Percentiles rank a stretch among this genome's conserved stretches.
These are phyloP conservation scores for Huso huso DNA, from an alignment of 2,797 vertebrate species.

Conservation along the genomic window DNA sequence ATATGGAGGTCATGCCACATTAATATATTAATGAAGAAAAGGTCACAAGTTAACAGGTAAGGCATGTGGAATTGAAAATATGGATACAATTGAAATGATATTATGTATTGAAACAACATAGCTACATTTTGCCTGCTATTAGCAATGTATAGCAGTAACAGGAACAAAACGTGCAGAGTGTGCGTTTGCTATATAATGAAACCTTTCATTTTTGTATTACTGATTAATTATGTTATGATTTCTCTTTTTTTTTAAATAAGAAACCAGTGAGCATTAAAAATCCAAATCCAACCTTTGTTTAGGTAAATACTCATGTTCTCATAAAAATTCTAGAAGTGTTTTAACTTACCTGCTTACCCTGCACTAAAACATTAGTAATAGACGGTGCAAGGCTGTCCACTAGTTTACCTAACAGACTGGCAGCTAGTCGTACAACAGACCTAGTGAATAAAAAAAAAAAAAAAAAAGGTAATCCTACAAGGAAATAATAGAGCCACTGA, in stretches of 20 bases:
- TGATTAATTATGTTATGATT: too few relatives aligned
- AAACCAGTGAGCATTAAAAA: slow-evolving; percentile 61
- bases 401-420: slow-evolving; percentile 97
- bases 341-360: slow-evolving; percentile 98
- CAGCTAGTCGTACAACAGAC: slow-evolving; percentile 94
- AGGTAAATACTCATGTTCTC: slow-evolving; percentile 9
- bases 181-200: too few relatives aligned
- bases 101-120: too few relatives aligned
- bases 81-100: too few relatives aligned
- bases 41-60: too few relatives aligned
- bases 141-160: not conserved
- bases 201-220: too few relatives aligned
- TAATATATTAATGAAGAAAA: too few relatives aligned
- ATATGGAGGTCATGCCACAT: too few relatives aligned
- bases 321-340: slow-evolving; percentile 27
- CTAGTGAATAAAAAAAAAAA: slow-evolving; percentile 81
- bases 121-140: not conserved
- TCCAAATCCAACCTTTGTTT: too few relatives aligned
- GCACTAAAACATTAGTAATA: slow-evolving; percentile 99
- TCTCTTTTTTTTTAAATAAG: not conserved
- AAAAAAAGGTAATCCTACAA: slow-evolving; percentile 73
- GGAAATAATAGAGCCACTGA: slow-evolving; percentile 28
- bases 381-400: slow-evolving; percentile 99
- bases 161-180: not conserved
- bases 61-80: too few relatives aligned